Evolutionary conservation across 2,113 vertebrate genomes (phyloP).

Genomic region (Oreochromis aureus): DNA sequence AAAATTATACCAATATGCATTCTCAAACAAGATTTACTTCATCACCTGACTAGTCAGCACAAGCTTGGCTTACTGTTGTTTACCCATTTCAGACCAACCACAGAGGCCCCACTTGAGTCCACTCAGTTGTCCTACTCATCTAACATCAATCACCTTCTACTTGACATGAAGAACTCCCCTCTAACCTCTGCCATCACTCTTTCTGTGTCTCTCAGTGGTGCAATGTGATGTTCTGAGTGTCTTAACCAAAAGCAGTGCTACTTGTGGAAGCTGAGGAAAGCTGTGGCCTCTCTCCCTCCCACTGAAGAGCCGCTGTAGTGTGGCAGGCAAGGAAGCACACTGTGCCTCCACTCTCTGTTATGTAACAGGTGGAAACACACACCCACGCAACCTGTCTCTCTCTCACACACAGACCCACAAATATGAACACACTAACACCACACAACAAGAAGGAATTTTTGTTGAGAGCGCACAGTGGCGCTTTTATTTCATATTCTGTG

Average conservation of each 20-base stretch:
- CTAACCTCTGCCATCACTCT: neutral
- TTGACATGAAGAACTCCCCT: neutral
- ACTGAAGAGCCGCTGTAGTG: constrained; percentile 43
- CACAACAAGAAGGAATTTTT: neutral
- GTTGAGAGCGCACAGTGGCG: neutral
- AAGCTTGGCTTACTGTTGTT: neutral
- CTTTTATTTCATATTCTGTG: neutral
- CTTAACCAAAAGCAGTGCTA: constrained; percentile 4
- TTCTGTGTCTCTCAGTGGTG: neutral
- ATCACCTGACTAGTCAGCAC: neutral
- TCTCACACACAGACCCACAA: constrained; percentile 13
- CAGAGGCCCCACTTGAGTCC: neutral
- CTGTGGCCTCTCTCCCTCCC: constrained; percentile 50
- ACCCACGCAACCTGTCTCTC: constrained; percentile 29
- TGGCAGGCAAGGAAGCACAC: constrained; percentile 47
- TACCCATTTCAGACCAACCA: neutral
- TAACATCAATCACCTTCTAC: constrained; percentile 13
- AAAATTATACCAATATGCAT: neutral
- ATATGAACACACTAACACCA: neutral
- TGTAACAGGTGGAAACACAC: constrained; percentile 66
- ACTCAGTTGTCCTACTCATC: neutral
- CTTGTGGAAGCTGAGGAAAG: constrained; percentile 14
- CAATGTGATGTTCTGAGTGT: neutral
- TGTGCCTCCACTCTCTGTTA: constrained; percentile 57
- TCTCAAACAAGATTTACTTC: neutral